phyloP scores from a whole-genome alignment of 2,888 invertebrate species.

The Eudemis profundana region DNA sequence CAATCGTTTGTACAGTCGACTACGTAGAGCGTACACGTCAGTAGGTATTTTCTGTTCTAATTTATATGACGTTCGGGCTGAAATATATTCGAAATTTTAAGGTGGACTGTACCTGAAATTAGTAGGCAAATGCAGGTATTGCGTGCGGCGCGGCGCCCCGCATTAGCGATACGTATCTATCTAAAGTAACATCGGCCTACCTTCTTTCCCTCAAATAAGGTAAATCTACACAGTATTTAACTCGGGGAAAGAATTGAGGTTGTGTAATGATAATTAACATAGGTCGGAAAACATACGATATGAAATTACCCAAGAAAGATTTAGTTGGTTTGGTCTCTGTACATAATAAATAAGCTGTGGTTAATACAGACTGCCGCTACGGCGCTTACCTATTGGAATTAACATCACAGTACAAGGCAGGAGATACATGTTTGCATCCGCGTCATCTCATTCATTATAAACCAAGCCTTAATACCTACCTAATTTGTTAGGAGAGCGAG shows the following conservation, averaged over 20 bases:
- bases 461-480: too few species aligned
- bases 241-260: conserved; percentile 28
- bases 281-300: not conserved
- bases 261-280: conserved; percentile 30
- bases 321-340: too few species aligned
- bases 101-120: conserved; percentile 49
- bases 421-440: too few species aligned
- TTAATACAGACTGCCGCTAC: too few species aligned
- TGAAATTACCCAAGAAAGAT: too few species aligned
- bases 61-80: not conserved
- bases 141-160: conserved; percentile 57
- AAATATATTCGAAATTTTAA: conserved; percentile 3
- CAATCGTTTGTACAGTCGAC: conserved; percentile 28
- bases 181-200: conserved; percentile 36
- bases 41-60: not conserved
- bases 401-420: too few species aligned
- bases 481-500: too few species aligned
- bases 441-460: too few species aligned
- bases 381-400: too few species aligned
- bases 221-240: conserved; percentile 33
- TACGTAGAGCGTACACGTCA: not conserved
- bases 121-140: conserved; percentile 66
- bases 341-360: too few species aligned
- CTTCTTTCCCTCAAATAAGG: conserved; percentile 25
- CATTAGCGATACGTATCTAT: conserved; percentile 59